A percentile compares a stretch with the other conserved stretches of the same genome.
phyloP scores from a whole-genome alignment of 1,140 invertebrate genomes.

The Euglossa dilemma region DNA sequence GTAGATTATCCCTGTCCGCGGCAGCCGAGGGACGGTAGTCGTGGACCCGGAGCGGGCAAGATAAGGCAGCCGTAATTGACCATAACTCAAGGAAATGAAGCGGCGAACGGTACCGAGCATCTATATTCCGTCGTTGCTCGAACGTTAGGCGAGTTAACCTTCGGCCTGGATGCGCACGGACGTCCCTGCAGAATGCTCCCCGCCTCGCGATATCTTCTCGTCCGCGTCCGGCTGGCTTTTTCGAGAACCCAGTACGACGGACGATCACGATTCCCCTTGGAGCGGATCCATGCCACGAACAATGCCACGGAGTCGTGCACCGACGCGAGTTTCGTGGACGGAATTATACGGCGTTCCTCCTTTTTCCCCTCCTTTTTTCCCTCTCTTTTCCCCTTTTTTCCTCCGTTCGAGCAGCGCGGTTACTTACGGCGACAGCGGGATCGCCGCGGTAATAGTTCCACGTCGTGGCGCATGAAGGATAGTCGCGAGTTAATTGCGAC shows the following conservation, averaged over 20 bases:
- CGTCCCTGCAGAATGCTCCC: conserved; percentile 32
- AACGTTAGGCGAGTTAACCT: conserved; percentile 72
- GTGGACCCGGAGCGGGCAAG: conserved; percentile 54
- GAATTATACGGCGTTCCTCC: conserved; percentile 23
- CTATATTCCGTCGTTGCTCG: conserved; percentile 63
- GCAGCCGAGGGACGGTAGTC: conserved; percentile 57
- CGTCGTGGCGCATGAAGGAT: background rate
- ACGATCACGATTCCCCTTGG: conserved; percentile 41
- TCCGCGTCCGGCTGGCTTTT: background rate
- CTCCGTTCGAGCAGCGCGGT: background rate
- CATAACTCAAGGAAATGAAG: conserved; percentile 75
- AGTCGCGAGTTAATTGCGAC: conserved; percentile 9
- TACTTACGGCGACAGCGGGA: background rate
- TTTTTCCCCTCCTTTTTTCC: too few species aligned
- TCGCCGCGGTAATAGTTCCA: background rate
- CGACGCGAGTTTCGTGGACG: background rate
- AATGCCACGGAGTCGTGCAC: conserved; percentile 36
- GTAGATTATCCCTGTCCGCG: conserved; percentile 59
- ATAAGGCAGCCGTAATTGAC: conserved; percentile 71
- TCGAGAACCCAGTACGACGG: conserved; percentile 19
- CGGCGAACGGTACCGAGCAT: conserved; percentile 71
- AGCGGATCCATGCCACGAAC: conserved; percentile 9
- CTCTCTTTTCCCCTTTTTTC: background rate
- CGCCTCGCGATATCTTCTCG: conserved; percentile 11
- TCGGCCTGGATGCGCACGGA: conserved; percentile 50